Evolutionary conservation across 1,140 invertebrate species (phyloP), one percentile per base, ranked within the genome.

Genomic region (Melanaphis sacchari): DNA sequence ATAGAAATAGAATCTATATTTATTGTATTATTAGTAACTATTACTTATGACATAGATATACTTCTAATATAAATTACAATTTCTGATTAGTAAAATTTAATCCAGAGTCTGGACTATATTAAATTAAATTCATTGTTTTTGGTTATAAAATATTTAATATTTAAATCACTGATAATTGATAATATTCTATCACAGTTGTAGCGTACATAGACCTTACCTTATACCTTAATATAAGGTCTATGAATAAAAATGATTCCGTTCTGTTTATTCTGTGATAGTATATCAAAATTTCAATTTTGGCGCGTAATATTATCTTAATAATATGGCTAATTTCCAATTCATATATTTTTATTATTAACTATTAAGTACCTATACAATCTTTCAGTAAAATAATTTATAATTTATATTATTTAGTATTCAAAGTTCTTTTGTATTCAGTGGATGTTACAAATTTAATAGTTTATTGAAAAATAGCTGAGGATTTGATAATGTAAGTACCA

Each of bases 251-350:
- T n/a, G n/a, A n/a, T n/a, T n/a, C n/a, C n/a, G n/a, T n/a, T n/a
- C n/a, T n/a, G n/a, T n/a, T 43, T 43, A 9, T 46, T 46, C 46
- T 46, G 46, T 46, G 11, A 24, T 24, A 84, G 1, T 8, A 22
- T 85, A n/a, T 87, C 84, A 52, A 2, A 59, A 90, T 40, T 59
- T 90, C 5, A 24, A 59, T 90, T 90, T 90, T 90, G 88, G 88
- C 88, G 88, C 88, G 49, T 59, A 90, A 90, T 90, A 40, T 90
- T 59, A 90, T 90, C 49, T 59, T n/a, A 40, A 38, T 31, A 38
- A 7, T 31, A 22, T 22, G 8, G 26, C 54, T 59, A 59, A 81
- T 0, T 81, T 18, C 18, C 7, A 7, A 76, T n/a, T 76, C 4
- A 11, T 6, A 66, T n/a, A 18, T n/a, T 5, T 66, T n/a, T n/a